Base-by-base conservation (phyloP, 2,888 invertebrate genomes). In the Acronicta leporina region DNA sequence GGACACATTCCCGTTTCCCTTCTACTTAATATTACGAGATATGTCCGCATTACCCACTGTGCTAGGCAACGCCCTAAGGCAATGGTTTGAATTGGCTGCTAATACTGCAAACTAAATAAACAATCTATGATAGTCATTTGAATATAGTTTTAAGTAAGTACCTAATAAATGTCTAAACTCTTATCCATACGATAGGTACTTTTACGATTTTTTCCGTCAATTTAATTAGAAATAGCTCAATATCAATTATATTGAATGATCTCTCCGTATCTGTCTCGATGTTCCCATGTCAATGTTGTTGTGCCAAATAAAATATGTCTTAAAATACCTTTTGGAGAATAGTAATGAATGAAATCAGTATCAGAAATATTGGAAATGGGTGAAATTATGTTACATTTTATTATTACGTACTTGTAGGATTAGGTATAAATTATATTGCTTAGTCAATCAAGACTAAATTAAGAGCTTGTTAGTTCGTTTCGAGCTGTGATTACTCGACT, bases 81-180 rank as follows among this genome's bases (percentile, higher is more conserved):
- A 99, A 86, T 99, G 99, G 99, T 99, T 99, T 88, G 99, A 99
- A 94, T 94, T 99, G 63, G 98, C 99, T 13, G 97, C 97, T 15
- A 96, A 96, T 86, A 94, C 92, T 53, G 73, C 84, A 14, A 87
- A 83, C 48, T 92, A 55, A 38, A 38, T 38, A 6, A 61, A 7
- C 7, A 48, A 38, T 2, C 30, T 7, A 30, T 38, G 20, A 11
- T 33, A 33, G 33, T 33, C 33, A 33, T 33, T 33, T 11, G 20
- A 20, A 63, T 53, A 38, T 54, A 65, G 25, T 30, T 45, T 8
- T 69, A 69, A 63, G 25, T 33, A 30, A n/a, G n/a, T n/a, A n/a
- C n/a, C n/a, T n/a, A n/a, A 54, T 63, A 45, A 30, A 54, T 8
- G 53, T 63, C 49, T 66, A 69, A 63, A 69, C 41, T 48, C 33